A percentile compares a stretch with the other conserved stretches of the same genome.
Evolutionary conservation across 2,113 vertebrate species (phyloP).

Genomic region (Crotalus tigris): DNA sequence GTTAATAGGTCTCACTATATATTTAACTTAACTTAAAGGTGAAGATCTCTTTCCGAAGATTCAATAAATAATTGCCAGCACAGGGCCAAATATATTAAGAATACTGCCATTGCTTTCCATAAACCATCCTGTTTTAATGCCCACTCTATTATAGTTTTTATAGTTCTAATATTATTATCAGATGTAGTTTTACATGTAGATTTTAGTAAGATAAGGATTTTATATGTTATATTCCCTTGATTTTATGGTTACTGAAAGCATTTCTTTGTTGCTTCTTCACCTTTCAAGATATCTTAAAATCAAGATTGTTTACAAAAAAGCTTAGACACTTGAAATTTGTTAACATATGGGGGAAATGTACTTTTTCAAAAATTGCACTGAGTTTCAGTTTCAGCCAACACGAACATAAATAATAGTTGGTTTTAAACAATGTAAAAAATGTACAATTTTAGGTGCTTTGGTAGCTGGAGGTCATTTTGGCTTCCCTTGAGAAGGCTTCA

Average conservation of each 20-base stretch:
- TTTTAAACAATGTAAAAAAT: conserved; percentile 34
- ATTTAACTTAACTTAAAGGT: neutral
- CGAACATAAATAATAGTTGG: conserved; percentile 21
- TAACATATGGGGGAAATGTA: neutral
- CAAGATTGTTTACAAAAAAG: neutral
- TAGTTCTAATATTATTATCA: neutral
- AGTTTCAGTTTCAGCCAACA: neutral
- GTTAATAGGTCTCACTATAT: neutral
- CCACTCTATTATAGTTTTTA: neutral
- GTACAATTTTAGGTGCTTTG: conserved; percentile 46
- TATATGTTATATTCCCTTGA: neutral
- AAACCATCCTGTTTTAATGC: neutral
- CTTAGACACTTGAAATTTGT: neutral
- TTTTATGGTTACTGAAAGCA: neutral
- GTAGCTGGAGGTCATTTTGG: conserved; percentile 33
- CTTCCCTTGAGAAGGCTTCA: conserved; percentile 63
- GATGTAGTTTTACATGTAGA: neutral
- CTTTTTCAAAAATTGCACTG: conserved; percentile 12
- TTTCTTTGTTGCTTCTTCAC: neutral
- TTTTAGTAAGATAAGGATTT: neutral
- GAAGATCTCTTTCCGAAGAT: neutral
- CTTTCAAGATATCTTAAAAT: neutral
- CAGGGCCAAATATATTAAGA: neutral
- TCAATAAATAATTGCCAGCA: neutral
- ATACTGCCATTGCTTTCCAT: neutral